phyloP scores from a whole-genome alignment of 2,888 invertebrate genomes.

The Andricus curvator region DNA sequence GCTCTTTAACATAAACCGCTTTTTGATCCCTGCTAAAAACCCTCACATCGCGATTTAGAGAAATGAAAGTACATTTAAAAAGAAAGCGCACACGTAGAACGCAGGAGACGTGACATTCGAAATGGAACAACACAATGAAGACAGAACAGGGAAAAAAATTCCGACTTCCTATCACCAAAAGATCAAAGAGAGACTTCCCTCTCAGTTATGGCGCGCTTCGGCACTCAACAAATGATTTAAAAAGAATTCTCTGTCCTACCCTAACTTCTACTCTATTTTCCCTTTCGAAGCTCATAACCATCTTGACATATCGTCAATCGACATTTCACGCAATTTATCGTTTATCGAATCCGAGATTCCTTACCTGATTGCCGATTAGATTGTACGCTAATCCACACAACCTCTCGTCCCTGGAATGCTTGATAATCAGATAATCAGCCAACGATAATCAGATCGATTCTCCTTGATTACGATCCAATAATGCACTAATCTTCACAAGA shows the following conservation, averaged over 20 bases:
- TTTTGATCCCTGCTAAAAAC: constrained; percentile 1
- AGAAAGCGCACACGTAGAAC: constrained; percentile 9
- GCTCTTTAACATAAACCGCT: constrained; percentile 2
- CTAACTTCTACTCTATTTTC: constrained; percentile 4
- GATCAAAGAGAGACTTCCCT: constrained; percentile 39
- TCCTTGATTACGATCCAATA: constrained; percentile 26
- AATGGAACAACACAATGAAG: constrained; percentile 31
- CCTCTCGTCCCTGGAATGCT: constrained; percentile 31
- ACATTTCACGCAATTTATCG: neutral
- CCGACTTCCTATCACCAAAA: constrained; percentile 39
- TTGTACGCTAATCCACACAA: constrained; percentile 51
- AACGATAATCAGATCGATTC: constrained; percentile 16
- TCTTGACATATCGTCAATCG: constrained; percentile 2
- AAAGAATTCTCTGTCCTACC: neutral
- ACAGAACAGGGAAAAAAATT: constrained; percentile 26
- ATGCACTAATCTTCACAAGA: constrained; percentile 19
- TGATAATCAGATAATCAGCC: neutral
- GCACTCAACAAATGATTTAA: constrained; percentile 39
- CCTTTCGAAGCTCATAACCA: neutral
- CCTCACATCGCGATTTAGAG: constrained; percentile 9
- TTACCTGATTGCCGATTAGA: constrained; percentile 61
- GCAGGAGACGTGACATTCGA: constrained; percentile 24
- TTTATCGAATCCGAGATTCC: constrained; percentile 43
- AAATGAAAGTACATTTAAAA: constrained; percentile 40
- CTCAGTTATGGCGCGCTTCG: constrained; percentile 11